Base-by-base conservation (phyloP, 2,113 vertebrate species). In the Hyaena hyaena region DNA sequence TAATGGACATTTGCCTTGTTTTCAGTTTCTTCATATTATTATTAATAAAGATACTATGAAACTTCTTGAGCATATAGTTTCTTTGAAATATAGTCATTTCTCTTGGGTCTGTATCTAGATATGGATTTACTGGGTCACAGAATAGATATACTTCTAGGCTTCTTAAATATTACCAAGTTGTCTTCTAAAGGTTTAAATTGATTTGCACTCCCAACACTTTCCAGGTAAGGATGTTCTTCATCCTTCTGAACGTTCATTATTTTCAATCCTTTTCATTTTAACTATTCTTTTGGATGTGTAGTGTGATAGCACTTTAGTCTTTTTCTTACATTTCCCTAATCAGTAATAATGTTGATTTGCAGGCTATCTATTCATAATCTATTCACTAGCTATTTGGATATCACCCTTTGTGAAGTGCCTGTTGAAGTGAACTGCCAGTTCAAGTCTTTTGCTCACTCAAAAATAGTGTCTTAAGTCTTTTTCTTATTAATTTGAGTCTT, bases 1-100 rank as follows among this genome's bases (percentile, higher is more conserved):
- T 94, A 73, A n/a, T 33, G 16, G 23, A 83, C 4, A 73, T 79
- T 92, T 93, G 55, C 8, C 50, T 93, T 76, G 1, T 83, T 87
- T 96, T 55, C 11, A 83, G 10, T 26, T 74, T 92, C 31, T 93
- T 50, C 7, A 48, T 65, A 26, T 80, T 88, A 76, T 80, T 81
- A 76, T 55, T 89, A 91, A 85, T 93, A 95, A 68, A 74, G 26
- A 77, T 76, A 11, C 26, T 73, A 17, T 45, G n/a, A 61, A 93
- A 33, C 90, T 90, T 80, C 14, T 33, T 65, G 50, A 92, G 16
- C 39, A 16, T 2, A 0, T 7, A 43, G 50, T 90, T 48, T 85
- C 5, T 45, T 93, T 92, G 43, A n/a, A 79, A 48, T 39, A 48
- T 2, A 65, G 11, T 90, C 21, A 48, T 63, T 95, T 88, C n/a